phyloP scores from a whole-genome alignment of 2,113 vertebrate genomes.

The Sphaerodactylus townsendi region DNA sequence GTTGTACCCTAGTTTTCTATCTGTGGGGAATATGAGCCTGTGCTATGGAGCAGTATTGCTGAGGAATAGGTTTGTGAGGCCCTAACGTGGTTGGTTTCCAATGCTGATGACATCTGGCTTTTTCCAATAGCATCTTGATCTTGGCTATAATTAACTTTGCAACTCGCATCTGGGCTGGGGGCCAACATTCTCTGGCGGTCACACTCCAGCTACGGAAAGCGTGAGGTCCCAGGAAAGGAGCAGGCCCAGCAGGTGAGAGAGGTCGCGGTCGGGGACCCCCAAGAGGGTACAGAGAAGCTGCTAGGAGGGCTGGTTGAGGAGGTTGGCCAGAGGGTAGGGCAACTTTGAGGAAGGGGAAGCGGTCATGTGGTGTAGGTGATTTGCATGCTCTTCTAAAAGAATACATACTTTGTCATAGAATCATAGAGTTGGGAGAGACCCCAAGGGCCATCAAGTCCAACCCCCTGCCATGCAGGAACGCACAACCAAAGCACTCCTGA shows the following conservation, averaged over 20 bases:
- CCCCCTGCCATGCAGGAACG: too few species aligned
- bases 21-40: neutral
- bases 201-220: neutral
- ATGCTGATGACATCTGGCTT: neutral
- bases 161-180: neutral
- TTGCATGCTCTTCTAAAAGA: neutral
- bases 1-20: too few species aligned
- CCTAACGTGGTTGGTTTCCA: neutral
- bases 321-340: neutral
- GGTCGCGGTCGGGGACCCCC: neutral
- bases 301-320: too few species aligned
- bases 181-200: neutral
- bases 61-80: neutral
- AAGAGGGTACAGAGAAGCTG: neutral
- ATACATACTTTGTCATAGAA: too few species aligned
- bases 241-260: slow-evolving; percentile 10
- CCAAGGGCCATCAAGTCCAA: too few species aligned
- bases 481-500: too few species aligned
- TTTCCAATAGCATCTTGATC: neutral
- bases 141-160: slow-evolving; percentile 62
- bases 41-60: neutral
- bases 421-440: too few species aligned
- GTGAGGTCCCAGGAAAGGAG: neutral
- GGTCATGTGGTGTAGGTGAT: neutral
- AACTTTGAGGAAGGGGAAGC: neutral